phyloP scores from a whole-genome alignment of 1,140 invertebrate species.

The Procambarus virginalis region DNA sequence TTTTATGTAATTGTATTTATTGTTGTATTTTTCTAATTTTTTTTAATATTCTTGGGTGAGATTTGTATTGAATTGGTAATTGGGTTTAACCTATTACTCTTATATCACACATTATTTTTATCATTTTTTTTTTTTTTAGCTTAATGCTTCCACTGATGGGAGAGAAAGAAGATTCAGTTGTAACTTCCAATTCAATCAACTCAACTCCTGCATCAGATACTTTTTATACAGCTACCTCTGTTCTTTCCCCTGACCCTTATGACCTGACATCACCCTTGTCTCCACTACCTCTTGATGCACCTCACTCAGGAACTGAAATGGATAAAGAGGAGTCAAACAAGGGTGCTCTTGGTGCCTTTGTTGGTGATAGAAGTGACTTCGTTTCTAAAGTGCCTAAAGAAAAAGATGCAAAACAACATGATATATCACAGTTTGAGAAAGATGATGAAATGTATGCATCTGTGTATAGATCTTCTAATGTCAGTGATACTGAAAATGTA shows the following conservation, averaged over 20 bases:
- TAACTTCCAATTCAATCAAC: slow-evolving; percentile 24
- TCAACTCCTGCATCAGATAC: slow-evolving; percentile 66
- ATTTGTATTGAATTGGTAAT: too few relatives aligned
- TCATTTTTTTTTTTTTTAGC: slow-evolving; percentile 15
- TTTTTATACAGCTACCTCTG: slow-evolving; percentile 64
- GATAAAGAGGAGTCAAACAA: not conserved
- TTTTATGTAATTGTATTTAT: too few relatives aligned
- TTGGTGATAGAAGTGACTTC: slow-evolving; percentile 26
- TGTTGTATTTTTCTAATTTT: too few relatives aligned
- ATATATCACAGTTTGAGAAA: slow-evolving; percentile 31
- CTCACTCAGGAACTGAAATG: slow-evolving; percentile 24
- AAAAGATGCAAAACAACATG: slow-evolving; percentile 12
- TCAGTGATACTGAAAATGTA: not conserved
- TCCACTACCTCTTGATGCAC: slow-evolving; percentile 49
- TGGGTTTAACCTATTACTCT: too few relatives aligned
- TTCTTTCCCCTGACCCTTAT: slow-evolving; percentile 55
- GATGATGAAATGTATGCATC: slow-evolving; percentile 25
- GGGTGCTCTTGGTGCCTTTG: slow-evolving; percentile 39
- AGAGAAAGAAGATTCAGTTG: slow-evolving; percentile 39
- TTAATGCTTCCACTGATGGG: slow-evolving; percentile 47
- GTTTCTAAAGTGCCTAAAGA: slow-evolving; percentile 42
- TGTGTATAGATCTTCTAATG: slow-evolving; percentile 19
- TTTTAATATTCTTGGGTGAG: too few relatives aligned
- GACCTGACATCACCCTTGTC: slow-evolving; percentile 58
- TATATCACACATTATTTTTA: not conserved